Evolutionary conservation across 2,888 invertebrate genomes (phyloP).

Genomic region (Eristalis pertinax): DNA sequence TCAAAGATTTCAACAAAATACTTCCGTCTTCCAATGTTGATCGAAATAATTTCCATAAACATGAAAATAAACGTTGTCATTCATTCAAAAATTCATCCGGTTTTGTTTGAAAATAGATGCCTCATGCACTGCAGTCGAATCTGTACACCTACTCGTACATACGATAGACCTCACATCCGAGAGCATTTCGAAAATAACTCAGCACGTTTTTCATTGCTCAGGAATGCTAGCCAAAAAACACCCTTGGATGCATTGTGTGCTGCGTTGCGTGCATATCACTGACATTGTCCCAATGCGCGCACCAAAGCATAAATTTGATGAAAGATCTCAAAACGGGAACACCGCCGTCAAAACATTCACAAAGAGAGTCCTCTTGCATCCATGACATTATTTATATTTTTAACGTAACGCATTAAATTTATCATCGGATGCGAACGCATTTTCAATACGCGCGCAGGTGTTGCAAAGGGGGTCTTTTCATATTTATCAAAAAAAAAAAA

Average conservation of each 20-base stretch:
- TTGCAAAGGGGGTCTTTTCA: conserved; percentile 7
- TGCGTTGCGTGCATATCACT: conserved; percentile 30
- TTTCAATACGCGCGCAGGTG: conserved; percentile 61
- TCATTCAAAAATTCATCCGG: not conserved
- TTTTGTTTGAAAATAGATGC: not conserved
- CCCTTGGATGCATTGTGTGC: conserved; percentile 23
- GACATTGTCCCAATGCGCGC: conserved; percentile 64
- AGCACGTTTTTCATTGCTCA: conserved; percentile 21
- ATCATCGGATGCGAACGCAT: conserved; percentile 63
- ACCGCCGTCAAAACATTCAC: conserved; percentile 3
- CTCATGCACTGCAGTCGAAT: not conserved
- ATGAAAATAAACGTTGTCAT: not conserved
- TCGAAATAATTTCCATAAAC: not conserved
- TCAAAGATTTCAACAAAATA: not conserved
- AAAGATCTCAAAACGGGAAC: conserved; percentile 14
- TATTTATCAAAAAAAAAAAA: conserved; percentile 12
- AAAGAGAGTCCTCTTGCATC: not conserved
- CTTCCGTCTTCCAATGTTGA: not conserved
- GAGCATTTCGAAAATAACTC: conserved; percentile 27
- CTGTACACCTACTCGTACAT: not conserved
- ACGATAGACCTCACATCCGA: not conserved
- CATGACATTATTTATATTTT: conserved; percentile 52
- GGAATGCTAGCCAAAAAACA: conserved; percentile 27
- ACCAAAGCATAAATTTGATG: conserved; percentile 32
- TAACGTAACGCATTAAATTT: conserved; percentile 47